A percentile compares a stretch with the other conserved stretches of the same genome.
Conservation (phyloP, 2,113 vertebrate genomes). For the Poeciliopsis retropinna region DNA sequence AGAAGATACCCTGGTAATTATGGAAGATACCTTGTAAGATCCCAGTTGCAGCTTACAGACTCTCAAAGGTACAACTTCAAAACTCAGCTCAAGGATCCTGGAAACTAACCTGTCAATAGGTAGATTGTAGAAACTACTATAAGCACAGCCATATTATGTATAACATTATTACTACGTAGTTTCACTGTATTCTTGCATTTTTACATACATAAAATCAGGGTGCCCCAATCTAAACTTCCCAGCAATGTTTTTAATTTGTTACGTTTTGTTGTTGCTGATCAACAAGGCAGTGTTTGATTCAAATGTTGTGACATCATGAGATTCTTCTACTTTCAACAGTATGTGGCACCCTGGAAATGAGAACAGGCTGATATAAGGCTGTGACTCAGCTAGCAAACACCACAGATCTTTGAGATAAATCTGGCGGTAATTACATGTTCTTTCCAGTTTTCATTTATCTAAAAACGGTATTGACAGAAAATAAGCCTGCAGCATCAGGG, state of each 20-base stretch:
- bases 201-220: neutral
- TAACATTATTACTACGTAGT: neutral
- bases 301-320: neutral
- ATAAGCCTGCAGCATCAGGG: slow-evolving; percentile 42
- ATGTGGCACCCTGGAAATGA: neutral
- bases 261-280: neutral
- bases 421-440: slow-evolving; percentile 20
- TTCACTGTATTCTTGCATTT: neutral
- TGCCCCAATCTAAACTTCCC: neutral
- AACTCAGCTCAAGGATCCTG: neutral
- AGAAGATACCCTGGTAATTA: too few relatives aligned
- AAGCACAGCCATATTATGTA: neutral
- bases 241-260: neutral
- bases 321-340: neutral
- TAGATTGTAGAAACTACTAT: neutral
- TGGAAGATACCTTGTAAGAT: too few relatives aligned
- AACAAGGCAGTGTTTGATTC: neutral
- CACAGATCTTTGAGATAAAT: slow-evolving; percentile 7
- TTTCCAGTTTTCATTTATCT: slow-evolving; percentile 30
- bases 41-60: neutral
- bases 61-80: neutral
- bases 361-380: neutral
- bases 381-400: neutral
- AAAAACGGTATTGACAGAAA: slow-evolving; percentile 33
- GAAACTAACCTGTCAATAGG: neutral